Conservation (phyloP, 2,797 vertebrate genomes). For the Poecilia velifera region DNA sequence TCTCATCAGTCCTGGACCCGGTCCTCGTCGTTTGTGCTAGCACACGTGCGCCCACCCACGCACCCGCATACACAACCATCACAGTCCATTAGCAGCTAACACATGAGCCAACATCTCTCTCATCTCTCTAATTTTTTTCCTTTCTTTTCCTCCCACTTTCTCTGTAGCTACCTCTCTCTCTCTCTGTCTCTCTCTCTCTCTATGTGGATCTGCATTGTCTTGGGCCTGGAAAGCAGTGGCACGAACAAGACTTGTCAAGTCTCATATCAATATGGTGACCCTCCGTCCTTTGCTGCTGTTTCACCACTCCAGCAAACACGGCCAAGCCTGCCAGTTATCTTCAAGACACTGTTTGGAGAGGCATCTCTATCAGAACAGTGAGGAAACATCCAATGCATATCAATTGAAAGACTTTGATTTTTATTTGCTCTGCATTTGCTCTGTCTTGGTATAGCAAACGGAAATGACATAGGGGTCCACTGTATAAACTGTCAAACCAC, state of each 20-base stretch:
- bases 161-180: slow-evolving; percentile 25
- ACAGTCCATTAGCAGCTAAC: slow-evolving; percentile 71
- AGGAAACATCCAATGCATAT: slow-evolving; percentile 77
- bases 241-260: slow-evolving; percentile 67
- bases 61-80: slow-evolving; percentile 49
- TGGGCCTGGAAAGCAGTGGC: slow-evolving; percentile 39
- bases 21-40: slow-evolving; percentile 67
- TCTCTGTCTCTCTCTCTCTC: slow-evolving; percentile 20
- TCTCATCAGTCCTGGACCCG: slow-evolving; percentile 81
- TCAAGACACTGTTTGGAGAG: slow-evolving; percentile 76
- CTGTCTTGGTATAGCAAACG: slow-evolving; percentile 69
- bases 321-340: slow-evolving; percentile 68
- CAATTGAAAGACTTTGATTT: slow-evolving; percentile 71
- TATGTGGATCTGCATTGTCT: slow-evolving; percentile 48
- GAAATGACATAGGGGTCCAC: slow-evolving; percentile 67
- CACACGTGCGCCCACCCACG: slow-evolving; percentile 57
- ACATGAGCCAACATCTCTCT: slow-evolving; percentile 59
- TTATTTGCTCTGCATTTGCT: slow-evolving; percentile 76
- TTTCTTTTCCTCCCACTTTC: slow-evolving; percentile 12
- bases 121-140: slow-evolving; percentile 13
- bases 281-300: slow-evolving; percentile 55
- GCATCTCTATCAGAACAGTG: slow-evolving; percentile 74
- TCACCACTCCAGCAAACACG: slow-evolving; percentile 62
- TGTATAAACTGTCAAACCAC: slow-evolving; percentile 67
- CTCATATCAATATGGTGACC: slow-evolving; percentile 69